Evolutionary conservation across 2,797 vertebrate species (phyloP).

Genomic region (Tauraco hartlaubi): DNA sequence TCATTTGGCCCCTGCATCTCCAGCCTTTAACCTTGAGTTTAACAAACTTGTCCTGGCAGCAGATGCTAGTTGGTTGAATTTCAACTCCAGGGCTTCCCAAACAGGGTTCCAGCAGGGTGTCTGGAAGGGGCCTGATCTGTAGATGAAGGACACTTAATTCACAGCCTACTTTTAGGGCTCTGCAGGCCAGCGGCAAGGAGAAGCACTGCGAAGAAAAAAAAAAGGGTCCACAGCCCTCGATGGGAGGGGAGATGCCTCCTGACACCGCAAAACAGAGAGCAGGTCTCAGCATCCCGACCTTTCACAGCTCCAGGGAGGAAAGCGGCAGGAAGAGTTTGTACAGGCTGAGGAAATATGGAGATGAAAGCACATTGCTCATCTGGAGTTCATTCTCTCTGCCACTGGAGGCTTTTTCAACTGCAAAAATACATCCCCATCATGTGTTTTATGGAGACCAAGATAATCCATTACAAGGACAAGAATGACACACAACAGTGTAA

Average conservation of each 20-base stretch:
- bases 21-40: neutral
- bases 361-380: slow-evolving; percentile 44
- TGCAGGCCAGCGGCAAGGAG: neutral
- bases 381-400: slow-evolving; percentile 26
- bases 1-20: neutral
- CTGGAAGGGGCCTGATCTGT: neutral
- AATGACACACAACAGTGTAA: neutral
- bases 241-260: neutral
- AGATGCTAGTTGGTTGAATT: neutral
- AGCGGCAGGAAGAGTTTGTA: neutral
- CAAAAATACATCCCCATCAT: slow-evolving; percentile 28
- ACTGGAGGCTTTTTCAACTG: slow-evolving; percentile 11
- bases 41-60: neutral
- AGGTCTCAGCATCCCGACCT: neutral
- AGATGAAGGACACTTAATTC: neutral
- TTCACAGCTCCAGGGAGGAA: neutral
- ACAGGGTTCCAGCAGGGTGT: neutral
- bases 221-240: neutral
- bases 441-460: slow-evolving; percentile 4
- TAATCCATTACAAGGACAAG: slow-evolving; percentile 31
- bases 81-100: neutral
- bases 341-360: slow-evolving; percentile 22
- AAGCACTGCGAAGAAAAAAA: neutral
- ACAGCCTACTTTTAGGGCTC: neutral
- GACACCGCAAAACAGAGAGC: neutral